These are phyloP conservation scores for Drosophila parthenogenetica DNA, from an alignment of 2,888 invertebrate genomes.

Conservation along the genomic window DNA sequence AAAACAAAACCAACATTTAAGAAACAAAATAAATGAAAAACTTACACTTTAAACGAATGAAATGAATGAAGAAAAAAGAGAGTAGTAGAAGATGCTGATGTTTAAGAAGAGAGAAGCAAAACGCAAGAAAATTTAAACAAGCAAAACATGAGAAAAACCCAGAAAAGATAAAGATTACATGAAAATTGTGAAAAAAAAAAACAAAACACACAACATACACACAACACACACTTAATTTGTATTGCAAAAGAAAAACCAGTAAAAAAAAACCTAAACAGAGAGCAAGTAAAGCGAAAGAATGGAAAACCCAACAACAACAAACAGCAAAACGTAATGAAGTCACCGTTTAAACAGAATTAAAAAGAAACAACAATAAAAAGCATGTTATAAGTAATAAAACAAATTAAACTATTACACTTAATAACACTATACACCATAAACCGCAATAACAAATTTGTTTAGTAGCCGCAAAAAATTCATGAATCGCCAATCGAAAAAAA, in stretches of 20 bases:
- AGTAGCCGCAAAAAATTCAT: slow-evolving; percentile 25
- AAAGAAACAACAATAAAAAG: slow-evolving; percentile 47
- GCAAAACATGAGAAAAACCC: slow-evolving; percentile 60
- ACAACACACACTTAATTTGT: slow-evolving; percentile 68
- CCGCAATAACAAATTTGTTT: slow-evolving; percentile 32
- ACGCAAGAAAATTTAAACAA: slow-evolving; percentile 72
- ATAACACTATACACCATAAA: slow-evolving; percentile 47
- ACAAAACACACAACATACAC: slow-evolving; percentile 42
- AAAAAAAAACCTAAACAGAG: slow-evolving; percentile 47
- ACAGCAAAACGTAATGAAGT: slow-evolving; percentile 80
- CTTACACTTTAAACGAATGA: slow-evolving; percentile 72
- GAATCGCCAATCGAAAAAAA: neutral
- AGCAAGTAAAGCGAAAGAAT: slow-evolving; percentile 22
- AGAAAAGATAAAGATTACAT: slow-evolving; percentile 63
- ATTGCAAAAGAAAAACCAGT: slow-evolving; percentile 67
- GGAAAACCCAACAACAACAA: slow-evolving; percentile 64
- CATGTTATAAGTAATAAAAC: slow-evolving; percentile 61
- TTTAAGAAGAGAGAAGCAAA: slow-evolving; percentile 30
- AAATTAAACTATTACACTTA: slow-evolving; percentile 71
- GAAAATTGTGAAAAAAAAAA: slow-evolving; percentile 53
- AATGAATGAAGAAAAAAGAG: slow-evolving; percentile 30
- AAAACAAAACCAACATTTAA: slow-evolving; percentile 74
- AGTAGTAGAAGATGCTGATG: neutral
- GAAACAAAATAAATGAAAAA: slow-evolving; percentile 69
- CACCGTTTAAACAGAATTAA: slow-evolving; percentile 74